These are phyloP conservation scores for Lepisosteus oculatus DNA, from an alignment of 2,113 vertebrate species.

Conservation along the genomic window DNA sequence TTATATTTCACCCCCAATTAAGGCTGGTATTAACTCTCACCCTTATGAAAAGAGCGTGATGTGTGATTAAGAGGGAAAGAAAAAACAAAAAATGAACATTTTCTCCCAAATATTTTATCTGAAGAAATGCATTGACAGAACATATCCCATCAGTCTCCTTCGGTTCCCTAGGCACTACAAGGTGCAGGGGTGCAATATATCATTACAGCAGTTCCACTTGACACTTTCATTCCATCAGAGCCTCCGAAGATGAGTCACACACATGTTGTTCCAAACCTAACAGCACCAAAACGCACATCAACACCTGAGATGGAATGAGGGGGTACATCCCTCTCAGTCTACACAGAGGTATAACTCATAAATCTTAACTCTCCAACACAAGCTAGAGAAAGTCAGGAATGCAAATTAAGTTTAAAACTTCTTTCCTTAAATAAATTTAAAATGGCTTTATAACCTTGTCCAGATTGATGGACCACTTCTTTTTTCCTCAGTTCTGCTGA, in stretches of 20 bases:
- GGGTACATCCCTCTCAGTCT: not conserved
- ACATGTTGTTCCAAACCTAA: not conserved
- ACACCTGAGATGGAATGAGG: not conserved
- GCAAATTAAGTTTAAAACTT: no score
- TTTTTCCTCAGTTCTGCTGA: no score
- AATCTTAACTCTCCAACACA: no score
- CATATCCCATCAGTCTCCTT: not conserved
- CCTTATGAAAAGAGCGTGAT: no score
- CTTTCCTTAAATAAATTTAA: no score
- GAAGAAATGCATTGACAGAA: not conserved
- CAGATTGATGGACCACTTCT: no score
- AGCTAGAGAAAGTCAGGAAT: no score
- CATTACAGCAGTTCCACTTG: constrained; percentile 5
- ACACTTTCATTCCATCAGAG: constrained; percentile 16
- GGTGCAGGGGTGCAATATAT: not conserved
- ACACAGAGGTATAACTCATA: no score
- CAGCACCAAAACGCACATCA: not conserved
- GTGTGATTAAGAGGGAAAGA: not conserved
- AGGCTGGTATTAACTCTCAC: no score
- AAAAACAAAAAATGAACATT: constrained; percentile 11
- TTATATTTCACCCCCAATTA: no score
- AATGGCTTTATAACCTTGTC: no score
- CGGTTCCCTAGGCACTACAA: not conserved
- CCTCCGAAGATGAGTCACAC: not conserved
- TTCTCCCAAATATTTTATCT: not conserved